phyloP scores from a whole-genome alignment of 2,113 vertebrate species.

The Paracanthobrama guichenoti region DNA sequence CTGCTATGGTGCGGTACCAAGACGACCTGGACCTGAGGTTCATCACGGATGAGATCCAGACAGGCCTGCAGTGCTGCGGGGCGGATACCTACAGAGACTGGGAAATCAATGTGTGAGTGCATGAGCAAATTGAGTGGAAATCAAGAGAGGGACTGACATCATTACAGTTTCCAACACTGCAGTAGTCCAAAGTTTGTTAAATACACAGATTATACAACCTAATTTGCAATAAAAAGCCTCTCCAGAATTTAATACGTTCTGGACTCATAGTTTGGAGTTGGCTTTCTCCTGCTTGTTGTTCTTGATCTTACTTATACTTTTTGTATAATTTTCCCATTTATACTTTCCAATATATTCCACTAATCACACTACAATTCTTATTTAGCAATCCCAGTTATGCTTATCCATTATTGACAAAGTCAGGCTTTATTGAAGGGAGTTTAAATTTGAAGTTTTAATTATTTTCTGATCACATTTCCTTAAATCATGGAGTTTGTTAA shows the following conservation, averaged over 20 bases:
- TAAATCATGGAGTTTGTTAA: too few species aligned
- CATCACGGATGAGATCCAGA: constrained; percentile 87
- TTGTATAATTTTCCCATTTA: background rate
- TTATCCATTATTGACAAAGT: background rate
- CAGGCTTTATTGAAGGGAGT: background rate
- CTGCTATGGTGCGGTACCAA: constrained; percentile 83
- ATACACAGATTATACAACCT: constrained; percentile 12
- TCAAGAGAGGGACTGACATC: constrained; percentile 5
- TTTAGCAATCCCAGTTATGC: background rate
- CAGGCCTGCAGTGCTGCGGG: constrained; percentile 85
- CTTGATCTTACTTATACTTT: background rate
- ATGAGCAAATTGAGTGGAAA: background rate
- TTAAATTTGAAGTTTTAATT: background rate
- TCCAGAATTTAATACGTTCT: constrained; percentile 2
- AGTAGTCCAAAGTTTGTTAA: constrained; percentile 22
- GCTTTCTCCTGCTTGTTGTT: background rate
- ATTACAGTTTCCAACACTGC: constrained; percentile 12
- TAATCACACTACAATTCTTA: background rate
- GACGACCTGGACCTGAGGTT: constrained; percentile 87
- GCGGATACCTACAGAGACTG: constrained; percentile 85
- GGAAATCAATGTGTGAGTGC: constrained; percentile 87
- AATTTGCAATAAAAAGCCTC: background rate
- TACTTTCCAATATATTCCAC: background rate
- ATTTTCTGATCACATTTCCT: background rate
- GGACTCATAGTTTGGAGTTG: background rate